Evolutionary conservation across 1,140 invertebrate genomes (phyloP).

Genomic region (Glomeris maerens): DNA sequence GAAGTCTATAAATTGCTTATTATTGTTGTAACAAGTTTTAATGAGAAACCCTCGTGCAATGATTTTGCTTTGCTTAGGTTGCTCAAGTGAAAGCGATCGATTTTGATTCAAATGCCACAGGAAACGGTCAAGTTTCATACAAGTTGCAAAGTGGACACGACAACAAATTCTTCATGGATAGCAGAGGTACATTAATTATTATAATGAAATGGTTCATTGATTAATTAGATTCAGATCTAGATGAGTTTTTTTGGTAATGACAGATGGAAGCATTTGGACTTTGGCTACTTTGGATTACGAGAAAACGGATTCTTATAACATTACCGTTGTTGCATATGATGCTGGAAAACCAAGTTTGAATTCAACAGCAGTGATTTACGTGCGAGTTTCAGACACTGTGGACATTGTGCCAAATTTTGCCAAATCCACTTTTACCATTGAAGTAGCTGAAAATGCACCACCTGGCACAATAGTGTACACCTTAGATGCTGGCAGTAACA

Average conservation of each 20-base stretch:
- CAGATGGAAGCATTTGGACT: conserved; percentile 58
- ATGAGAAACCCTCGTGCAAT: no score
- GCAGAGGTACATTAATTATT: conserved; percentile 21
- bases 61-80: conserved; percentile 6
- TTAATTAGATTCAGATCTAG: neutral
- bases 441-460: conserved; percentile 65
- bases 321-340: conserved; percentile 67
- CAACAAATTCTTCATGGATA: conserved; percentile 25
- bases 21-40: no score
- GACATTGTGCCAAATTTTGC: conserved; percentile 26
- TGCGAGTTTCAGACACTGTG: conserved; percentile 25
- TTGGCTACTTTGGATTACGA: conserved; percentile 58
- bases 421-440: conserved; percentile 26
- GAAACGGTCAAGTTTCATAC: conserved; percentile 26
- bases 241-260: neutral
- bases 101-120: conserved; percentile 24
- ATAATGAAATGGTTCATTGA: no score
- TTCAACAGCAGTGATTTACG: conserved; percentile 51
- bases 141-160: conserved; percentile 25
- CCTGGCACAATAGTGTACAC: conserved; percentile 57
- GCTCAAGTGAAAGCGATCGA: conserved; percentile 8
- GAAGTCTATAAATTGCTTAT: no score
- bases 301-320: conserved; percentile 45
- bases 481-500: conserved; percentile 31
- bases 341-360: conserved; percentile 63